Conservation (phyloP, 2,888 invertebrate species). For the Acleris holmiana region DNA sequence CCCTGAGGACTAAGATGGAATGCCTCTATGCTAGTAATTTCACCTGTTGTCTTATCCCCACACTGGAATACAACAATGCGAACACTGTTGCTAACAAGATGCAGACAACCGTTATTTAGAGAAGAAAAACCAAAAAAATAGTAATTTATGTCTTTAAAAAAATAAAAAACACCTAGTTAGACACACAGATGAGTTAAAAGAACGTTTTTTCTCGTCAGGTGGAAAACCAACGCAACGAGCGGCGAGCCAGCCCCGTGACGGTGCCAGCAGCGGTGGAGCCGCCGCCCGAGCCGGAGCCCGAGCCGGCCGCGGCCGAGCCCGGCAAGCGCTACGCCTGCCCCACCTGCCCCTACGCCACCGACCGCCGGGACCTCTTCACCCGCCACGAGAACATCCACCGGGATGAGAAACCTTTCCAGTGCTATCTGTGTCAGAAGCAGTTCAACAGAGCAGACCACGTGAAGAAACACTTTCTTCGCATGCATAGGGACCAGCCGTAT, state of each 20-base stretch:
- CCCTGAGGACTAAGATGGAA: too few relatives aligned
- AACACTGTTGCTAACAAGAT: too few relatives aligned
- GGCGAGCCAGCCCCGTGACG: conserved; percentile 47
- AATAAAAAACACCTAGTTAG: too few relatives aligned
- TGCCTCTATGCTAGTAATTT: too few relatives aligned
- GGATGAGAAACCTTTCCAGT: conserved; percentile 97
- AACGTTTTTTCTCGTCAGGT: conserved; percentile 13
- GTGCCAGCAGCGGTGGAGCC: conserved; percentile 39
- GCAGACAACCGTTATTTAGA: too few relatives aligned
- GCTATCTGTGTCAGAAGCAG: conserved; percentile 95
- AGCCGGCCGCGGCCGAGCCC: conserved; percentile 43
- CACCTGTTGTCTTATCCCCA: too few relatives aligned
- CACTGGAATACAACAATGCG: too few relatives aligned
- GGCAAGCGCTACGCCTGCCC: conserved; percentile 93
- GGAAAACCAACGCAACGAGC: conserved; percentile 53
- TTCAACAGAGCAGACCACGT: conserved; percentile 97
- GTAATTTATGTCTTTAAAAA: too few relatives aligned
- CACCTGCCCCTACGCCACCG: conserved; percentile 95
- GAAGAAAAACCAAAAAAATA: too few relatives aligned
- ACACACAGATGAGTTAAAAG: too few relatives aligned
- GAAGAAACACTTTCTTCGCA: conserved; percentile 95
- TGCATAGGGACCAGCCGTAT: conserved; percentile 95
- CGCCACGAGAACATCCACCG: conserved; percentile 97
- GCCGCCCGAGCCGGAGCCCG: conserved; percentile 21
- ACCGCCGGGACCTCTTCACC: conserved; percentile 94